phyloP scores from a whole-genome alignment of 1,140 invertebrate species.

The Tribolium castaneum region DNA sequence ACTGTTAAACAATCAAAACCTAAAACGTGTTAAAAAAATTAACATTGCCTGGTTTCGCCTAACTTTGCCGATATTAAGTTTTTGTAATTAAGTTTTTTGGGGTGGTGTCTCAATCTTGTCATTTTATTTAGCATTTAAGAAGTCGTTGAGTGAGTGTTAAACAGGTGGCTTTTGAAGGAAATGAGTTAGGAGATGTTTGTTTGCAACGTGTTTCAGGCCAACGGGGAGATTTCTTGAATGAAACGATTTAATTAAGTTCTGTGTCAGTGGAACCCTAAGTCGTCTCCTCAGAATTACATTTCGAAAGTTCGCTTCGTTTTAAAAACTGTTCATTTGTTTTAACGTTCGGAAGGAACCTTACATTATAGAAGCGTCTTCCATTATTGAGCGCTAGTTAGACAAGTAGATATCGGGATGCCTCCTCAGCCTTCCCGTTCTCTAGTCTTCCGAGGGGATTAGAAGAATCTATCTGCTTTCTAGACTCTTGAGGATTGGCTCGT shows the following conservation, averaged over 20 bases:
- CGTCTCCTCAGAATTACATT: background rate
- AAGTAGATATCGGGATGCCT: slow-evolving; percentile 24
- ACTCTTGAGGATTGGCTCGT: slow-evolving; percentile 32
- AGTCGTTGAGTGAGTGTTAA: background rate
- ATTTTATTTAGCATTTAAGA: background rate
- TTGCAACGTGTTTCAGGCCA: background rate
- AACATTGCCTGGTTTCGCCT: background rate
- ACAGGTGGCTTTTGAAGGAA: slow-evolving; percentile 1
- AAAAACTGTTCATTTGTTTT: slow-evolving; percentile 14
- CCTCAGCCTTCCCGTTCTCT: slow-evolving; percentile 18
- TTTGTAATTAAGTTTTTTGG: no score
- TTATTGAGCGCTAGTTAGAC: slow-evolving; percentile 19
- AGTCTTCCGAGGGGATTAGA: slow-evolving; percentile 39
- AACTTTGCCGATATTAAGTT: no score
- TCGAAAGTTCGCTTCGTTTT: background rate
- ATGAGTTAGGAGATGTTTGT: slow-evolving; percentile 2
- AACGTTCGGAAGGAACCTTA: background rate
- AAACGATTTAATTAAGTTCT: slow-evolving; percentile 23
- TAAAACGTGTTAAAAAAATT: background rate
- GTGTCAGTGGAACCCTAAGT: background rate
- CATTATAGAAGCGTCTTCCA: slow-evolving; percentile 16
- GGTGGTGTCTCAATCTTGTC: background rate
- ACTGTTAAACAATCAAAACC: background rate
- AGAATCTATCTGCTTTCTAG: slow-evolving; percentile 34
- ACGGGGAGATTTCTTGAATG: background rate